Conservation (phyloP, 2,888 invertebrate species). For the Acholoe squamosa region DNA sequence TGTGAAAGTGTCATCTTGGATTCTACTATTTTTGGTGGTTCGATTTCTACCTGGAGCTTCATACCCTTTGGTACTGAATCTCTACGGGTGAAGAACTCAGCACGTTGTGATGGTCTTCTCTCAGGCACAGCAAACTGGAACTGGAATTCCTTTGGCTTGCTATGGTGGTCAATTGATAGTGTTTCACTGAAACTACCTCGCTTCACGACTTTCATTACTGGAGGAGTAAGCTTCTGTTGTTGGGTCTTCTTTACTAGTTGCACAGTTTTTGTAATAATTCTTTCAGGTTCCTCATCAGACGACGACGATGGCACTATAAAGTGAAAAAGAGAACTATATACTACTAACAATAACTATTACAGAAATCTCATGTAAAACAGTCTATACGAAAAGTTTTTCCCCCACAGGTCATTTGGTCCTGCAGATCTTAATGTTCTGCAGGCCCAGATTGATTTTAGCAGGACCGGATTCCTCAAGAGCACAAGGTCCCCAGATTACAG, state of each 20-base stretch:
- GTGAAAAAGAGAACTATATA: no score
- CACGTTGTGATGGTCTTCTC: conserved; percentile 49
- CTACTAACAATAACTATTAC: no score
- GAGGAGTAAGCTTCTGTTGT: conserved; percentile 45
- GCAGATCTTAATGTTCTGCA: no score
- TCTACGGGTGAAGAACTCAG: conserved; percentile 65
- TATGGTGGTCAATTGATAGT: conserved; percentile 70
- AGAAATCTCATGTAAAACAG: no score
- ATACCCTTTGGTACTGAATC: conserved; percentile 67
- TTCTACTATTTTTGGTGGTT: conserved; percentile 66
- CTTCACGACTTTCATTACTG: conserved; percentile 71
- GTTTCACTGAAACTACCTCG: conserved; percentile 69
- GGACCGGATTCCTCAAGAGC: no score
- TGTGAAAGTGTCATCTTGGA: conserved; percentile 64
- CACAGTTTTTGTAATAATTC: conserved; percentile 75
- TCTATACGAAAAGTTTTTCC: no score
- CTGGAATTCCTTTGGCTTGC: conserved; percentile 65
- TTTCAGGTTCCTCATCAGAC: conserved; percentile 70
- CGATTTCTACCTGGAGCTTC: conserved; percentile 70
- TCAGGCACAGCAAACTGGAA: conserved; percentile 66
- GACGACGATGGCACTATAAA: conserved; percentile 68
- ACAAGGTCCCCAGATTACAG: no score
- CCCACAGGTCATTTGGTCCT: no score
- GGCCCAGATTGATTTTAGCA: no score
- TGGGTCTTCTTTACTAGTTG: conserved; percentile 75